Evolutionary conservation across 2,888 invertebrate genomes (phyloP).

Genomic region (Conops quadrifasciatus): DNA sequence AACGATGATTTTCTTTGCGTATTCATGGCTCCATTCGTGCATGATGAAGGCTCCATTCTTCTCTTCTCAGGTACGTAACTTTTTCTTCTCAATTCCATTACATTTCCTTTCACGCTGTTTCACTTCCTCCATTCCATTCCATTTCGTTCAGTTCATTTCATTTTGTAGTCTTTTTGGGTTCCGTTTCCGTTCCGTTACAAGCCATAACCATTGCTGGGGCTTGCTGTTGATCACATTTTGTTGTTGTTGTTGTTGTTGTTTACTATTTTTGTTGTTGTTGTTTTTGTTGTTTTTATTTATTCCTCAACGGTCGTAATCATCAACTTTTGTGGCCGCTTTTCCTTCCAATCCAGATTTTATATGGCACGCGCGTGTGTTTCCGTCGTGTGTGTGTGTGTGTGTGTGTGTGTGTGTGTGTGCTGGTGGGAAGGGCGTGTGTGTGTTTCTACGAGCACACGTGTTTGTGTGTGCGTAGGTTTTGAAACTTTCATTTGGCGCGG

Average conservation of each 20-base stretch:
- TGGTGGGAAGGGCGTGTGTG: slow-evolving; percentile 11
- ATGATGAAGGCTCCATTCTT: slow-evolving; percentile 6
- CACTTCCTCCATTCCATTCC: background rate
- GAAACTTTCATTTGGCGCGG: slow-evolving; percentile 26
- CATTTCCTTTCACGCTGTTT: slow-evolving; percentile 4
- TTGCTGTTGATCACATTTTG: slow-evolving; percentile 1
- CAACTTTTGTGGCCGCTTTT: slow-evolving; percentile 28
- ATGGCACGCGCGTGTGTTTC: background rate
- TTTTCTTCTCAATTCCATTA: slow-evolving; percentile 16
- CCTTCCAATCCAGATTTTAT: slow-evolving; percentile 2
- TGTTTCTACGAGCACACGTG: background rate
- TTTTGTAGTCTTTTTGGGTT: background rate
- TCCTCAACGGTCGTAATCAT: slow-evolving; percentile 14
- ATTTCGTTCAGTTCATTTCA: background rate
- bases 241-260: background rate
- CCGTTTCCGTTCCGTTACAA: background rate
- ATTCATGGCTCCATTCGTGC: slow-evolving; percentile 2
- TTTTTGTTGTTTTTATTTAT: slow-evolving; percentile 6
- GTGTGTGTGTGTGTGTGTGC: background rate
- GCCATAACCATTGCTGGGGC: no score
- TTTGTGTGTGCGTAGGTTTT: background rate
- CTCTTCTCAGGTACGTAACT: no score
- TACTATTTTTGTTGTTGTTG: background rate
- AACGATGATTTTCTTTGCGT: slow-evolving; percentile 1
- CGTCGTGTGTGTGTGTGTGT: background rate